Conservation (phyloP, 2,888 invertebrate species). For the Eustalomyia histrio region DNA sequence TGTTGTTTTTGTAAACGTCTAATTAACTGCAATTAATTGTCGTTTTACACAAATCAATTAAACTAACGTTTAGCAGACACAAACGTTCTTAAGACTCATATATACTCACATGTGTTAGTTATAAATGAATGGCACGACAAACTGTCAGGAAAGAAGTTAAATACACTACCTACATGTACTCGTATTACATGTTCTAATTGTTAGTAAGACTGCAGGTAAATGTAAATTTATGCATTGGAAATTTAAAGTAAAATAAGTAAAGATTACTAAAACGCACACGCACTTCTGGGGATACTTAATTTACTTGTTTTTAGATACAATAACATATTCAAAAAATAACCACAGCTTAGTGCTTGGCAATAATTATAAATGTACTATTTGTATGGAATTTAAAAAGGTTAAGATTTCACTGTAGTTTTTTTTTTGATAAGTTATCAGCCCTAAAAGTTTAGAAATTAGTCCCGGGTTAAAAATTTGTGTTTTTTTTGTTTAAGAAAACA, state of each 20-base stretch:
- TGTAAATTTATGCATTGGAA: constrained; percentile 30
- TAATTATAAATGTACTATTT: too few species aligned
- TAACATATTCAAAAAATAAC: neutral
- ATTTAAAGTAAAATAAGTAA: constrained; percentile 11
- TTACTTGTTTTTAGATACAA: neutral
- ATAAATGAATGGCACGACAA: constrained; percentile 46
- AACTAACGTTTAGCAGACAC: constrained; percentile 18
- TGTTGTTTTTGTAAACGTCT: constrained; percentile 28
- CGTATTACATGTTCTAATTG: neutral
- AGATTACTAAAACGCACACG: constrained; percentile 7
- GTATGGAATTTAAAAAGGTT: too few species aligned
- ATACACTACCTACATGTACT: neutral
- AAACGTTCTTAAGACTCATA: constrained; percentile 1
- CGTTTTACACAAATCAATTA: constrained; percentile 64
- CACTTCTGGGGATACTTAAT: neutral
- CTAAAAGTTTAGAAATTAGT: neutral
- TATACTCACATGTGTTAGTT: constrained; percentile 13
- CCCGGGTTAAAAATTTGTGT: neutral
- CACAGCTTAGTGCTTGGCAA: too few species aligned
- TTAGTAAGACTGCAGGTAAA: constrained; percentile 12
- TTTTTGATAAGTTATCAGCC: too few species aligned
- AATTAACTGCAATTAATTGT: constrained; percentile 59
- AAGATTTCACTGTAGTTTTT: too few species aligned
- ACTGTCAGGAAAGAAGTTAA: constrained; percentile 28
- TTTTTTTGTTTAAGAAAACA: neutral